phyloP scores from a whole-genome alignment of 2,113 vertebrate genomes.

The Perca fluviatilis region DNA sequence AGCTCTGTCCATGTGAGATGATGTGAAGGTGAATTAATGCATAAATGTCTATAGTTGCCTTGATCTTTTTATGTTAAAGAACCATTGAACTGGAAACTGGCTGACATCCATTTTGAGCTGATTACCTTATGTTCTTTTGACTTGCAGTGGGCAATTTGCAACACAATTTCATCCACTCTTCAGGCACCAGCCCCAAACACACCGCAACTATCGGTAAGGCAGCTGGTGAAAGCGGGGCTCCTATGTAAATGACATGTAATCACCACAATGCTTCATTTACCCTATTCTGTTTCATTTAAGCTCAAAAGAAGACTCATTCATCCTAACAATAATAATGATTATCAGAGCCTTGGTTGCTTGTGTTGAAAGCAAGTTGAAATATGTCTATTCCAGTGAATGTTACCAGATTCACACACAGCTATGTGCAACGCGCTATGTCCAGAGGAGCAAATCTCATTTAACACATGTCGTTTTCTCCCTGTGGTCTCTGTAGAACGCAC shows the following conservation, averaged over 20 bases:
- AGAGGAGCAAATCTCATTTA: slow-evolving; percentile 78
- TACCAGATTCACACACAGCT: slow-evolving; percentile 55
- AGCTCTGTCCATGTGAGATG: slow-evolving; percentile 1
- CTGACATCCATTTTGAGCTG: slow-evolving; percentile 62
- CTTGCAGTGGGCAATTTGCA: slow-evolving; percentile 90
- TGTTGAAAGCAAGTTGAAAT: slow-evolving; percentile 56
- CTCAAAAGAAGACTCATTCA: slow-evolving; percentile 59
- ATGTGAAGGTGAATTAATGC: slow-evolving; percentile 14
- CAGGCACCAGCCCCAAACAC: slow-evolving; percentile 90
- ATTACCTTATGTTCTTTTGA: slow-evolving; percentile 74
- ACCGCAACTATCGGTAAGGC: slow-evolving; percentile 89
- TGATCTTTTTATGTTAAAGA: slow-evolving; percentile 33
- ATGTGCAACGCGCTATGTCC: slow-evolving; percentile 35
- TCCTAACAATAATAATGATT: slow-evolving; percentile 66
- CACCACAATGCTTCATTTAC: slow-evolving; percentile 63
- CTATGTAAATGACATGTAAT: slow-evolving; percentile 59
- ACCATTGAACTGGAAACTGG: slow-evolving; percentile 26
- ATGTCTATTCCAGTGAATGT: slow-evolving; percentile 44
- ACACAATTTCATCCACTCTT: slow-evolving; percentile 91
- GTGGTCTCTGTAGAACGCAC: slow-evolving; percentile 81
- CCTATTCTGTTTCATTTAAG: slow-evolving; percentile 59
- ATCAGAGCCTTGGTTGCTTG: slow-evolving; percentile 51
- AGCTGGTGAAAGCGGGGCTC: slow-evolving; percentile 51
- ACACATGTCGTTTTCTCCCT: slow-evolving; percentile 56
- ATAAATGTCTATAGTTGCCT: background rate